Evolutionary conservation across 1,140 invertebrate species (phyloP).

Genomic region (Antheraea mylitta): DNA sequence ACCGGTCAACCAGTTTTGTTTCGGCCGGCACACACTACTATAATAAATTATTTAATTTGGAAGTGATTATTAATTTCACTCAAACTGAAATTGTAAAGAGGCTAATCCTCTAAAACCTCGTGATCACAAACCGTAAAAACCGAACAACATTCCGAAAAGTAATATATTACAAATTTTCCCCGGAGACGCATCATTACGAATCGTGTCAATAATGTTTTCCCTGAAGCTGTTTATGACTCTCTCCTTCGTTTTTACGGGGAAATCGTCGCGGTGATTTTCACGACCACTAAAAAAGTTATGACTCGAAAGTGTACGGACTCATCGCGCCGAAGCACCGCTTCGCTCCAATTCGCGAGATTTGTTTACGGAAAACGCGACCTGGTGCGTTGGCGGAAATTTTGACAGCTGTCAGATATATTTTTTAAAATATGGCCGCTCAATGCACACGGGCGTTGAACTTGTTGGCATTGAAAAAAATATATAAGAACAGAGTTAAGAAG

Average conservation of each 20-base stretch:
- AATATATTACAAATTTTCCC: not conserved
- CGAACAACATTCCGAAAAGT: not conserved
- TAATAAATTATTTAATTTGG: too few species aligned
- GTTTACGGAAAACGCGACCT: conserved; percentile 13
- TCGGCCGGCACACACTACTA: too few species aligned
- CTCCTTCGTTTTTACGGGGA: conserved; percentile 16
- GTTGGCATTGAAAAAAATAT: conserved; percentile 1
- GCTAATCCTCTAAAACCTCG: too few species aligned
- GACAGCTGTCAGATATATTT: conserved; percentile 22
- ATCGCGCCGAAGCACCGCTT: conserved; percentile 18
- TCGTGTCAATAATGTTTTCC: conserved; percentile 21
- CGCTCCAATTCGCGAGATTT: conserved; percentile 17
- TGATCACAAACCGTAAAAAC: too few species aligned
- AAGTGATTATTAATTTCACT: too few species aligned
- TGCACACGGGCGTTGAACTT: conserved; percentile 6
- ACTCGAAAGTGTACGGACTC: conserved; percentile 5
- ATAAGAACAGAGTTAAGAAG: not conserved
- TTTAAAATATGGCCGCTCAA: not conserved
- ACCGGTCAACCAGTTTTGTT: too few species aligned
- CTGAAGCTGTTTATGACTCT: conserved; percentile 18
- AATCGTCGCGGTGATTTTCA: conserved; percentile 18
- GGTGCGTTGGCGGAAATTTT: conserved; percentile 18
- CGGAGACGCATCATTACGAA: conserved; percentile 2
- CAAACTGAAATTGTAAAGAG: too few species aligned
- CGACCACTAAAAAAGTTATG: conserved; percentile 21